These are phyloP conservation scores for Tapirus terrestris DNA, from an alignment of 2,113 vertebrate species.

Conservation along the genomic window DNA sequence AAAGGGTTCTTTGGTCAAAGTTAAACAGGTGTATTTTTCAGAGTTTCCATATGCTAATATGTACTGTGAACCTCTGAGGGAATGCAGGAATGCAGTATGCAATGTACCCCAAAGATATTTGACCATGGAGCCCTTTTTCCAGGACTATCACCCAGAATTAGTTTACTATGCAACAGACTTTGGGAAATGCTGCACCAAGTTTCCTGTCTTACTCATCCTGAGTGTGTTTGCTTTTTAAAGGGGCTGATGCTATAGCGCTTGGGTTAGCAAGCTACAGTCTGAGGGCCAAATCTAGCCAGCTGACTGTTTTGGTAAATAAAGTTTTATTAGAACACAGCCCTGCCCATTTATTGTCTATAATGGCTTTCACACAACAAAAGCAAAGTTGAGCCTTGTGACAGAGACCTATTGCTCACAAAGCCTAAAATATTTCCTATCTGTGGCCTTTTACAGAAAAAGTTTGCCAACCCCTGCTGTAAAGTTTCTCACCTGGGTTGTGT, in stretches of 20 bases:
- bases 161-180: not conserved
- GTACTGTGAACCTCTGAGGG: not conserved
- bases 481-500: not conserved
- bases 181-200: not conserved
- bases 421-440: not conserved
- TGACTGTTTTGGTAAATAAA: not conserved
- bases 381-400: not conserved
- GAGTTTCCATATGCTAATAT: not conserved
- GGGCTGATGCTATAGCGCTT: not conserved
- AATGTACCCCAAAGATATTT: not conserved
- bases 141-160: not conserved
- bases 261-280: not conserved
- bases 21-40: not conserved
- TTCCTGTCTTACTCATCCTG: not conserved
- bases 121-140: not conserved
- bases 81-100: not conserved
- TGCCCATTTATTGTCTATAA: not conserved
- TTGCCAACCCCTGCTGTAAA: not conserved
- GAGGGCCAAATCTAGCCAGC: not conserved
- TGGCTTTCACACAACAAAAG: not conserved
- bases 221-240: not conserved
- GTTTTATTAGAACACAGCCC: not conserved
- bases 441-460: not conserved
- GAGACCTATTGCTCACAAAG: not conserved
- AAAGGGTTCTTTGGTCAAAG: not conserved